Percentiles rank a stretch among this genome's conserved stretches.
phyloP scores from a whole-genome alignment of 2,888 invertebrate species.

The Clistopyga incitator region DNA sequence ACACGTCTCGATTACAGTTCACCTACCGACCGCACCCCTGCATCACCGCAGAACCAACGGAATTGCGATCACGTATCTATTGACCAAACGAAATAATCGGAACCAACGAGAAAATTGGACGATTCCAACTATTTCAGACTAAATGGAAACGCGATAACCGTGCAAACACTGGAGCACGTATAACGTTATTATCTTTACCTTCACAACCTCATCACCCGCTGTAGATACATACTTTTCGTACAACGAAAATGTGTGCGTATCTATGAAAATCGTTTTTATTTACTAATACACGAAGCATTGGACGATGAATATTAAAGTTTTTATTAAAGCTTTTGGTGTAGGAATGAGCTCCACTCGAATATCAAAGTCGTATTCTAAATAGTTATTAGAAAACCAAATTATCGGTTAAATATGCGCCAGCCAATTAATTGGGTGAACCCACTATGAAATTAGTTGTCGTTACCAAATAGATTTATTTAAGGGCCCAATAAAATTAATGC shows the following conservation, averaged over 20 bases:
- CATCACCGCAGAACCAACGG: slow-evolving; percentile 35
- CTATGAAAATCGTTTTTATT: background rate
- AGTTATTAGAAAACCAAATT: too few relatives aligned
- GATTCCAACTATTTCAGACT: slow-evolving; percentile 55
- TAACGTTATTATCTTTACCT: slow-evolving; percentile 11
- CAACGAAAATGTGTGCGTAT: background rate
- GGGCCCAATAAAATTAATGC: too few relatives aligned
- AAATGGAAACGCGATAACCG: slow-evolving; percentile 61
- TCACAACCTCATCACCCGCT: background rate
- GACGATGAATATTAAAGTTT: background rate
- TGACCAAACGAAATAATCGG: slow-evolving; percentile 63
- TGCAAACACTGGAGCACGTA: slow-evolving; percentile 5
- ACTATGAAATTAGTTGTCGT: too few relatives aligned
- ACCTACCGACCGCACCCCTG: slow-evolving; percentile 4
- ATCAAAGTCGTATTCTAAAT: too few relatives aligned
- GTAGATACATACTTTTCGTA: background rate
- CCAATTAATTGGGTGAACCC: too few relatives aligned
- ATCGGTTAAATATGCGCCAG: too few relatives aligned
- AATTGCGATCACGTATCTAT: slow-evolving; percentile 65
- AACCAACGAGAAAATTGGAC: slow-evolving; percentile 65
- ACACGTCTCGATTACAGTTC: slow-evolving; percentile 49
- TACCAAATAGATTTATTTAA: too few relatives aligned
- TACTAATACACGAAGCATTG: background rate
- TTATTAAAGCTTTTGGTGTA: too few relatives aligned
- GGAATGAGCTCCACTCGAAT: too few relatives aligned